Conservation (phyloP, 2,797 vertebrate genomes). For the Lagodon rhomboides region DNA sequence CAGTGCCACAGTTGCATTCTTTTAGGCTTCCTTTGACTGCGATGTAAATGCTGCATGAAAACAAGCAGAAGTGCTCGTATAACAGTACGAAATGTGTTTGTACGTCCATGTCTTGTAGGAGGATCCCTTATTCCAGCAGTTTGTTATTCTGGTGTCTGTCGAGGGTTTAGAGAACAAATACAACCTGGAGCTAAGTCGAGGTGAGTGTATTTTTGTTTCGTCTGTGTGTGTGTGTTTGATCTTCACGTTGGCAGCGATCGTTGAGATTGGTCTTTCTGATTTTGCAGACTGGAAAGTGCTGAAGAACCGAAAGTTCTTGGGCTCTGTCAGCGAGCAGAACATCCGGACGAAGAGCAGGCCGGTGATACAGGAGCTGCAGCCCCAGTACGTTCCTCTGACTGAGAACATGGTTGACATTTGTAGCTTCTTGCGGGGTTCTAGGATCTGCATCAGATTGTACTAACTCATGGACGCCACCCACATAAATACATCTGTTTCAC, state of each 20-base stretch:
- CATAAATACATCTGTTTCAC: no score
- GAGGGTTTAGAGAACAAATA: conserved; percentile 95
- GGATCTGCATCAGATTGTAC: no score
- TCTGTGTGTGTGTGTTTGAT: neutral
- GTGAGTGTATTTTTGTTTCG: conserved; percentile 20
- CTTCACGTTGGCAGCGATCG: neutral
- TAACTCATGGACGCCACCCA: no score
- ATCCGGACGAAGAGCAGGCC: conserved; percentile 88
- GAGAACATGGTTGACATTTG: neutral
- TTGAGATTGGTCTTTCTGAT: neutral
- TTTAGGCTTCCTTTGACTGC: neutral
- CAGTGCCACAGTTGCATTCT: neutral
- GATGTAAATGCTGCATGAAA: neutral
- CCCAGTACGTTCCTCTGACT: conserved; percentile 62
- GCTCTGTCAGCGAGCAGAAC: conserved; percentile 89
- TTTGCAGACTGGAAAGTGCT: conserved; percentile 90
- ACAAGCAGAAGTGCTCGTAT: neutral
- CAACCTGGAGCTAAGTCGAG: conserved; percentile 77
- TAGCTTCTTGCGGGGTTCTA: neutral
- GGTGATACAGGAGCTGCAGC: conserved; percentile 89
- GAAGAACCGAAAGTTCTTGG: conserved; percentile 91
- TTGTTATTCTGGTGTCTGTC: conserved; percentile 89
- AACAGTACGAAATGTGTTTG: neutral
- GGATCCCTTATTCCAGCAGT: conserved; percentile 88
- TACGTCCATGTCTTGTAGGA: conserved; percentile 70